These are phyloP conservation scores for Oreotrochilus melanogaster DNA, from an alignment of 2,113 vertebrate genomes.

Conservation along the genomic window DNA sequence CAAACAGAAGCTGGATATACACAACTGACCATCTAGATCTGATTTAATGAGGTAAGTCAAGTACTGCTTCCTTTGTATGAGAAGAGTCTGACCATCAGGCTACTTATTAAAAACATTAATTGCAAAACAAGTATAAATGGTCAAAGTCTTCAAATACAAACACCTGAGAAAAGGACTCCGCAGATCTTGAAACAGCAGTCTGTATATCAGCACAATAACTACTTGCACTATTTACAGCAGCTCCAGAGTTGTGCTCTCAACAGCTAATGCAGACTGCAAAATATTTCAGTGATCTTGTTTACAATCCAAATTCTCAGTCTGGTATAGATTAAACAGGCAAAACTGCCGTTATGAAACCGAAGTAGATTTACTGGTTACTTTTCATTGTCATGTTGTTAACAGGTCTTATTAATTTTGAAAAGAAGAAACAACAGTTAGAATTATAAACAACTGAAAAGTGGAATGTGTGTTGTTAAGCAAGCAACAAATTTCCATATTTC, in stretches of 20 bases:
- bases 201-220: background rate
- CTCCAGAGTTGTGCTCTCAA: background rate
- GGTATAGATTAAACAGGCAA: background rate
- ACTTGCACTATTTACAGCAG: background rate
- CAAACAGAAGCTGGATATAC: background rate
- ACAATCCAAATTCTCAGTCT: background rate
- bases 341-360: background rate
- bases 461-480: background rate
- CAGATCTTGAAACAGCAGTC: background rate
- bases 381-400: background rate
- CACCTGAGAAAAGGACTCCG: background rate
- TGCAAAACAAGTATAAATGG: background rate
- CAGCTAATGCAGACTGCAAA: background rate
- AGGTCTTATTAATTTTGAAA: background rate
- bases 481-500: background rate
- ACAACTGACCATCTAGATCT: background rate
- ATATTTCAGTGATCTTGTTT: background rate
- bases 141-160: background rate
- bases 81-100: background rate
- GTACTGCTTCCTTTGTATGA: background rate
- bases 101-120: background rate
- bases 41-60: background rate
- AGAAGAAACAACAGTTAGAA: conserved; percentile 15
- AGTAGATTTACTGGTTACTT: background rate
- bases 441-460: background rate